phyloP scores from a whole-genome alignment of 2,888 invertebrate genomes.

The Apamea crenata region DNA sequence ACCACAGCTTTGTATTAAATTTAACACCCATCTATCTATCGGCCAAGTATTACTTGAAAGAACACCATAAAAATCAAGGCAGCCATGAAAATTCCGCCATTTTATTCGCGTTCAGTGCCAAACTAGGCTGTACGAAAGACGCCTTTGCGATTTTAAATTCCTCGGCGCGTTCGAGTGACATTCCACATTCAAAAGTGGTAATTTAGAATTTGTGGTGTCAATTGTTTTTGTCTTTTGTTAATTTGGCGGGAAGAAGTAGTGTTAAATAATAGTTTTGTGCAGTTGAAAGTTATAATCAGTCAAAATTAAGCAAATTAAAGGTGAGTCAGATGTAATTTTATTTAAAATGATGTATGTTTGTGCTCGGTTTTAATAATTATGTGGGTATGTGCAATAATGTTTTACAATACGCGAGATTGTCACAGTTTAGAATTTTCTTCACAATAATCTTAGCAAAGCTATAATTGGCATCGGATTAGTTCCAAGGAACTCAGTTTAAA shows the following conservation, averaged over 20 bases:
- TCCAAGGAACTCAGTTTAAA: background rate
- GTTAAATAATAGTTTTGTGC: constrained; percentile 27
- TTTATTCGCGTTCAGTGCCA: constrained; percentile 23
- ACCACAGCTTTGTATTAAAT: constrained; percentile 60
- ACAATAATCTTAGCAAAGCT: background rate
- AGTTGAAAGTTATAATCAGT: constrained; percentile 58
- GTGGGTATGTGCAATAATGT: background rate
- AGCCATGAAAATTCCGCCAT: constrained; percentile 47
- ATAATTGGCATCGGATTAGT: background rate
- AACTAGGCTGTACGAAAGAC: constrained; percentile 39
- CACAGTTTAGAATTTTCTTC: background rate
- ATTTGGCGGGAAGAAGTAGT: constrained; percentile 24
- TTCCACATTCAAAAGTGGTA: constrained; percentile 51
- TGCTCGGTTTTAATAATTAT: background rate
- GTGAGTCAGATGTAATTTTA: constrained; percentile 70
- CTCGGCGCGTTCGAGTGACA: constrained; percentile 26
- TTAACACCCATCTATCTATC: constrained; percentile 46
- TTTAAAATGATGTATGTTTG: background rate
- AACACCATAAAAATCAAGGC: constrained; percentile 48
- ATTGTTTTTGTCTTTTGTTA: constrained; percentile 11
- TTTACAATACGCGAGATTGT: background rate
- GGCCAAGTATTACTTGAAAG: constrained; percentile 37
- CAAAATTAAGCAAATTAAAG: constrained; percentile 85
- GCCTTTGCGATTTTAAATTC: constrained; percentile 42
- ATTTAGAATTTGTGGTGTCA: constrained; percentile 5